Evolutionary conservation across 2,888 invertebrate species (phyloP).

Genomic region (Leistus spinibarbis): DNA sequence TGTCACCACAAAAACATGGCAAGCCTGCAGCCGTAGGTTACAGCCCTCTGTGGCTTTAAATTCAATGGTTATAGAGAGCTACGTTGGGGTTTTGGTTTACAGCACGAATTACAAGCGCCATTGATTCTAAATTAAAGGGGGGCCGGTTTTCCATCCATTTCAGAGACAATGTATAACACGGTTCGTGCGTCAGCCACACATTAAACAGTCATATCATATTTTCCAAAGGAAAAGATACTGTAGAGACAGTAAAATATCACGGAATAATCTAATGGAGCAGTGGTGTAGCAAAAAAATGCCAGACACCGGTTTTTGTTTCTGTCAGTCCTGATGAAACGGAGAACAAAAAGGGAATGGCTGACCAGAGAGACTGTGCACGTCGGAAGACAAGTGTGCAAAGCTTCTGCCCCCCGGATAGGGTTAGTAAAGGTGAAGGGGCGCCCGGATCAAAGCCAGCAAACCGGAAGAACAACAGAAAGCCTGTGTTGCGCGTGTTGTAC

Average conservation of each 20-base stretch:
- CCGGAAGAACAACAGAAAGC: background rate
- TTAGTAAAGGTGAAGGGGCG: background rate
- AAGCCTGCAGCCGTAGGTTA: background rate
- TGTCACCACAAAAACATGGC: background rate
- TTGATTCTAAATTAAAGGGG: background rate
- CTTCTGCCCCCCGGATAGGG: background rate
- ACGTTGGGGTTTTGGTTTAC: background rate
- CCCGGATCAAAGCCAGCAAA: background rate
- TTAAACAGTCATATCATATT: background rate
- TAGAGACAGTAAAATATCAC: too few species aligned
- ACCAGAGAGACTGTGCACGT: background rate
- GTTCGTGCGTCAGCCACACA: background rate
- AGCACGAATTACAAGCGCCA: background rate
- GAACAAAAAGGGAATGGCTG: background rate
- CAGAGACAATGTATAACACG: background rate
- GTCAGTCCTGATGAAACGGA: too few species aligned
- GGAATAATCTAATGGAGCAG: too few species aligned
- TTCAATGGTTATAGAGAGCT: background rate
- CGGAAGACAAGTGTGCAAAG: background rate
- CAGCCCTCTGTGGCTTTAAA: background rate
- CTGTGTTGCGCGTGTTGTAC: background rate
- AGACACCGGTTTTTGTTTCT: background rate
- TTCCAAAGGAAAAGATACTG: background rate
- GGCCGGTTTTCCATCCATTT: background rate
- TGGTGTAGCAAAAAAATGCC: background rate